Evolutionary conservation across 2,888 invertebrate genomes (phyloP).

Genomic region (Catocala nupta): DNA sequence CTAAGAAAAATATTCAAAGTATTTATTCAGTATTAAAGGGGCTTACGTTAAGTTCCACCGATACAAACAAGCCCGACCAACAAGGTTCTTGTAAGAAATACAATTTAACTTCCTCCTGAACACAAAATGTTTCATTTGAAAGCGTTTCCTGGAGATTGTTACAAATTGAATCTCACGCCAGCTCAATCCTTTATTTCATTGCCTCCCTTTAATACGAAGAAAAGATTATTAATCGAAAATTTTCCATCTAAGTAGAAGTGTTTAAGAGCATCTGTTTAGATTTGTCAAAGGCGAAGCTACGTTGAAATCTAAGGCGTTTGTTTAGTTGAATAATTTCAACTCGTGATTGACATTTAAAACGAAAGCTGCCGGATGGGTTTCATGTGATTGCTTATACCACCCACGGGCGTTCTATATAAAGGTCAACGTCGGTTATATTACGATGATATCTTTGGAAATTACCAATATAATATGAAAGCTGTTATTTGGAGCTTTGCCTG

Average conservation of each 20-base stretch:
- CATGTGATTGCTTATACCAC: background rate
- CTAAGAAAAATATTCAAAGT: constrained; percentile 51
- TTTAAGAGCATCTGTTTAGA: constrained; percentile 65
- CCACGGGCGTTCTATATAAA: too few relatives aligned
- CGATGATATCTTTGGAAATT: too few relatives aligned
- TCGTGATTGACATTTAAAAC: constrained; percentile 26
- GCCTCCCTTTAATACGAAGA: constrained; percentile 71
- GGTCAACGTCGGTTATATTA: too few relatives aligned
- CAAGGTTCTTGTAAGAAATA: constrained; percentile 74
- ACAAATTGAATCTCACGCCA: constrained; percentile 83
- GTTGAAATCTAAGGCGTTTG: constrained; percentile 45
- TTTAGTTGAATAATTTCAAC: constrained; percentile 36
- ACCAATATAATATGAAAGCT: too few relatives aligned
- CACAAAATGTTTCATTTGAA: constrained; percentile 81
- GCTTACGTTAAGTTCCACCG: constrained; percentile 66
- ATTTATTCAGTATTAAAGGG: constrained; percentile 67
- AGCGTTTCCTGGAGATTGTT: constrained; percentile 80
- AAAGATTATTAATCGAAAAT: constrained; percentile 82
- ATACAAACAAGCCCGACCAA: constrained; percentile 70
- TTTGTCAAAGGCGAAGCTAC: constrained; percentile 62
- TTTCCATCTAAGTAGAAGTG: constrained; percentile 67
- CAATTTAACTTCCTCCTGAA: constrained; percentile 80
- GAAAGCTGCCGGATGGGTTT: constrained; percentile 3
- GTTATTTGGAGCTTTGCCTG: too few relatives aligned
- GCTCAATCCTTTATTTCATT: constrained; percentile 83